Evolutionary conservation across 2,113 vertebrate species (phyloP).

Genomic region (Tenebrosternarchus preto): DNA sequence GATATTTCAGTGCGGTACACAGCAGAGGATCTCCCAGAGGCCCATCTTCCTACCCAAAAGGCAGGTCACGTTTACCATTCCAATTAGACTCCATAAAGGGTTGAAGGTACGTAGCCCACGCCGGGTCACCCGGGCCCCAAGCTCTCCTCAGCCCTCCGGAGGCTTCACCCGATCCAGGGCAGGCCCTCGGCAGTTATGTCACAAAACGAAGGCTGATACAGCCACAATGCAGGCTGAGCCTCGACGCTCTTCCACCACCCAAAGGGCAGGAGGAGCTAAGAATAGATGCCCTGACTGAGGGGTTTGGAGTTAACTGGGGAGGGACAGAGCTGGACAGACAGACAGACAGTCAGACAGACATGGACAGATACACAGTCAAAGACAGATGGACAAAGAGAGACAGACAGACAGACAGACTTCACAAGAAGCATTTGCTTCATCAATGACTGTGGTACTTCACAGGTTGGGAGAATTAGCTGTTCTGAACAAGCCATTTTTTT

Average conservation of each 20-base stretch:
- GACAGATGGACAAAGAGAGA: not conserved
- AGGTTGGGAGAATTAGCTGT: not conserved
- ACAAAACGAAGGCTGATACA: not conserved
- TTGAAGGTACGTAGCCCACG: not conserved
- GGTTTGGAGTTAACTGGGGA: constrained; percentile 3
- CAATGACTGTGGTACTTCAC: not conserved
- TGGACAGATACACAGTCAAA: not conserved
- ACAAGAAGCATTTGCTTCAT: not conserved
- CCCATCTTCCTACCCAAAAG: not conserved
- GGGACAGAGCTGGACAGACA: not conserved
- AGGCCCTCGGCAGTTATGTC: constrained; percentile 12
- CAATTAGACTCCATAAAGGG: not conserved
- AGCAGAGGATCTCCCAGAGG: not conserved
- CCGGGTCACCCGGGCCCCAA: not conserved
- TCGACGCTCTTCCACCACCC: constrained; percentile 30
- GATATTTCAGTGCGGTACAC: not conserved
- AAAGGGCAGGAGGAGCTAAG: constrained; percentile 41
- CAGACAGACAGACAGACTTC: not conserved
- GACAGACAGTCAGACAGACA: not conserved
- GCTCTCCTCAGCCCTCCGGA: not conserved
- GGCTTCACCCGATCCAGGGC: not conserved
- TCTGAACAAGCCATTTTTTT: too few species aligned
- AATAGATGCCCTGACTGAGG: constrained; percentile 36
- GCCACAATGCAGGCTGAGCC: constrained; percentile 28
- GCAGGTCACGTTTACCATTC: not conserved